These are phyloP conservation scores for Ceuthmochares aereus DNA, from an alignment of 2,113 vertebrate genomes.

Conservation along the genomic window DNA sequence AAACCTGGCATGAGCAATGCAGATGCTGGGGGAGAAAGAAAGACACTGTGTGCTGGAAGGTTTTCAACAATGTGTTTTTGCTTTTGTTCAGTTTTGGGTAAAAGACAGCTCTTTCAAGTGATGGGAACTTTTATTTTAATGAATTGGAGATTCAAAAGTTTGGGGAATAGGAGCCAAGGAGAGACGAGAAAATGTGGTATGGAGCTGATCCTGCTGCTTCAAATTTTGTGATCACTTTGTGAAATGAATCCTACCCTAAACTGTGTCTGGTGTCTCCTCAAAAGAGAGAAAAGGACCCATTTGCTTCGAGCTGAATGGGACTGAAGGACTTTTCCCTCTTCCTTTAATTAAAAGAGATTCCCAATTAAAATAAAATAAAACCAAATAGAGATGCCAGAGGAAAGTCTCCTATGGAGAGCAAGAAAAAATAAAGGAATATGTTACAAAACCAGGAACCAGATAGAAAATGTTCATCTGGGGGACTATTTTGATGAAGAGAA, in stretches of 20 bases:
- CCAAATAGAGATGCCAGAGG: background rate
- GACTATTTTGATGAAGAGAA: background rate
- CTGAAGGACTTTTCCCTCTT: constrained; percentile 27
- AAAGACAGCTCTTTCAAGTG: background rate
- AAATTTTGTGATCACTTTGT: background rate
- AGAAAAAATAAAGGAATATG: background rate
- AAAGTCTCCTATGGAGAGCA: background rate
- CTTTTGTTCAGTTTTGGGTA: background rate
- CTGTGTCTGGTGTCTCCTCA: background rate
- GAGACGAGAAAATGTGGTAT: background rate
- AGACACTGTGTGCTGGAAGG: background rate
- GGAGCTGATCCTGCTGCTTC: background rate
- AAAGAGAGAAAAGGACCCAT: constrained; percentile 5
- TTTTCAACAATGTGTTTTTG: background rate
- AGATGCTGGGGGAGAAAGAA: background rate
- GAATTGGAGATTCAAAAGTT: background rate
- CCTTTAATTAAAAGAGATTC: constrained; percentile 53
- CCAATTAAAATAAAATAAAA: constrained; percentile 10
- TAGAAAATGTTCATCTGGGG: background rate
- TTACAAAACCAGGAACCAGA: background rate
- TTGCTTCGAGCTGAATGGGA: constrained; percentile 34
- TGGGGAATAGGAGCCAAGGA: background rate
- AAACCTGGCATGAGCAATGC: background rate
- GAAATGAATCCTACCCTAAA: constrained; percentile 19
- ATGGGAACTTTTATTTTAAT: background rate